Conservation (phyloP, 2,797 vertebrate species). For the Cuculus canorus region DNA sequence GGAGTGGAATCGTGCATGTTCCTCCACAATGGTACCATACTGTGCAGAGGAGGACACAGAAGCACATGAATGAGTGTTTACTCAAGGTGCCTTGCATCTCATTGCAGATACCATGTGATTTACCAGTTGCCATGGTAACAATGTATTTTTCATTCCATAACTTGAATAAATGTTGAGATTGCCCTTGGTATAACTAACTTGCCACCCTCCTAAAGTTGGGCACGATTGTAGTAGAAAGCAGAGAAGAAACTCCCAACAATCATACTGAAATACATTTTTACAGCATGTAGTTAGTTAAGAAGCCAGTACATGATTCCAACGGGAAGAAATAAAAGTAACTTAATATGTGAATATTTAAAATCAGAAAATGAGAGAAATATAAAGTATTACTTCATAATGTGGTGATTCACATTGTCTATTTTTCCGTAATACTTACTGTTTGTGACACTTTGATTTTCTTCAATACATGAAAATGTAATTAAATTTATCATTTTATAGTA, state of each 20-base stretch:
- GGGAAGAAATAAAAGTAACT: neutral
- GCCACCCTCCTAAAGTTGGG: slow-evolving; percentile 35
- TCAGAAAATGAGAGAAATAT: neutral
- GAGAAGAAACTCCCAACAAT: neutral
- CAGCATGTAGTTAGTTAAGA: neutral
- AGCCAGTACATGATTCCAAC: neutral
- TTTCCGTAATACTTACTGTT: neutral
- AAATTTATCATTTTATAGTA: neutral
- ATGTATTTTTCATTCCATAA: slow-evolving; percentile 68
- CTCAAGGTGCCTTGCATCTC: slow-evolving; percentile 58
- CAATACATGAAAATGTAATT: neutral
- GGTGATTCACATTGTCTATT: neutral
- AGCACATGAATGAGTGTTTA: slow-evolving; percentile 45
- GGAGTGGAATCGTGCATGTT: neutral
- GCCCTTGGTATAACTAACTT: slow-evolving; percentile 50
- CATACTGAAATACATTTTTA: neutral
- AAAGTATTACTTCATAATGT: neutral
- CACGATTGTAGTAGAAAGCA: neutral
- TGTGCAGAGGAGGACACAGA: slow-evolving; percentile 19
- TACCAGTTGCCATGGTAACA: slow-evolving; percentile 65
- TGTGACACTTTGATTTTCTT: neutral
- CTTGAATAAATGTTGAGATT: slow-evolving; percentile 61
- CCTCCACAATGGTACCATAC: slow-evolving; percentile 9
- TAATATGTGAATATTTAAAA: neutral
- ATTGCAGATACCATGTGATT: slow-evolving; percentile 52